phyloP scores from a whole-genome alignment of 30 jellyfish, hydroid and myxozoan genomes.

The Cassiopea xamachana region DNA sequence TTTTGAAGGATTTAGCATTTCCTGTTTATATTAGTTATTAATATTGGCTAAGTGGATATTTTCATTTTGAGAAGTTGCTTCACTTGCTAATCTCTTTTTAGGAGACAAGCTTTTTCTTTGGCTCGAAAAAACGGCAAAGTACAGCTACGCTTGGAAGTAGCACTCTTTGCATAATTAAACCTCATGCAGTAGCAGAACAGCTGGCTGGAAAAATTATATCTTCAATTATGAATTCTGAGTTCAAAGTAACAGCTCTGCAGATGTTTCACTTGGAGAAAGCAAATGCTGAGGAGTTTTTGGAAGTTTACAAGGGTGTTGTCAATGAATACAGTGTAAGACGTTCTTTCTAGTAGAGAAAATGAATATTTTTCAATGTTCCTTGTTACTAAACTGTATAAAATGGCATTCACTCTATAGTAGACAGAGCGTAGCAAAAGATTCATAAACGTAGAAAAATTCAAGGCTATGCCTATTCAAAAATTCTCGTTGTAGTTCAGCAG shows the following conservation, averaged over 20 bases:
- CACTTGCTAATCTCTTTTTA: too few relatives aligned
- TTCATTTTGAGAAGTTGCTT: too few relatives aligned
- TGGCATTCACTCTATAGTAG: too few relatives aligned
- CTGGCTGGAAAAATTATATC: constrained; percentile 88
- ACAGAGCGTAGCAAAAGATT: too few relatives aligned
- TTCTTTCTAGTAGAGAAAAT: background rate
- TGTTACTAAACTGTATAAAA: too few relatives aligned
- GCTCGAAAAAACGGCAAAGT: constrained; percentile 59
- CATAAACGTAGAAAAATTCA: too few relatives aligned
- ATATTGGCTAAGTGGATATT: too few relatives aligned
- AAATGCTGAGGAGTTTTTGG: constrained; percentile 96
- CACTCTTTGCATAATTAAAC: constrained; percentile 90
- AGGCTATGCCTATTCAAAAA: too few relatives aligned
- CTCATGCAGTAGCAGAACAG: constrained; percentile 91
- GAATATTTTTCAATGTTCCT: background rate
- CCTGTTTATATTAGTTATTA: too few relatives aligned
- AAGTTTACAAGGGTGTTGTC: constrained; percentile 97
- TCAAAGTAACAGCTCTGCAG: constrained; percentile 87
- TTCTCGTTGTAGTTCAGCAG: too few relatives aligned
- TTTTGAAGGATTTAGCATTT: too few relatives aligned
- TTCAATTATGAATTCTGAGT: constrained; percentile 83
- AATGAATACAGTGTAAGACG: constrained; percentile 90
- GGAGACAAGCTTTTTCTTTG: constrained; percentile 91
- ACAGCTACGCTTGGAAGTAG: constrained; percentile 70
- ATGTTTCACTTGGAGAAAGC: constrained; percentile 95